These are phyloP conservation scores for Enteromius mattozi DNA, from an alignment of 2,797 vertebrate genomes.

Conservation along the genomic window DNA sequence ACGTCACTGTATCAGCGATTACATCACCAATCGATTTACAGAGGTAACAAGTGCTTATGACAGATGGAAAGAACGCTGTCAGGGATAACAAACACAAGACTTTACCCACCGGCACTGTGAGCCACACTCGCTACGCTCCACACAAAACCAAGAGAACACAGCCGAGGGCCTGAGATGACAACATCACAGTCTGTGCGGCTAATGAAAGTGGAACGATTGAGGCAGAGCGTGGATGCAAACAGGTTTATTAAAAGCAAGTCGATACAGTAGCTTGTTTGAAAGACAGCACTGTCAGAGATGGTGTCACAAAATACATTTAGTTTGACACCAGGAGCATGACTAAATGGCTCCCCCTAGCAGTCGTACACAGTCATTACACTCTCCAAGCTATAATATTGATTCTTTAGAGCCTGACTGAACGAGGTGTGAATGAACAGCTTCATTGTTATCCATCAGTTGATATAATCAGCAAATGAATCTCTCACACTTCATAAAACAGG, in stretches of 20 bases:
- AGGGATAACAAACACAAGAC: slow-evolving; percentile 40
- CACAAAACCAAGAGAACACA: slow-evolving; percentile 47
- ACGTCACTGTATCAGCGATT: slow-evolving; percentile 58
- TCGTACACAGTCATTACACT: slow-evolving; percentile 72
- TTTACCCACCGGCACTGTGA: slow-evolving; percentile 54
- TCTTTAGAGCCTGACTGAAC: neutral
- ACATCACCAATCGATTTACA: slow-evolving; percentile 59
- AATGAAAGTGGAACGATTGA: slow-evolving; percentile 23
- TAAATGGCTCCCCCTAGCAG: slow-evolving; percentile 84
- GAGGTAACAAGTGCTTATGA: slow-evolving; percentile 63
- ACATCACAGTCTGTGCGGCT: slow-evolving; percentile 27
- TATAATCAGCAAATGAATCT: slow-evolving; percentile 19
- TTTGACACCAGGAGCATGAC: slow-evolving; percentile 51
- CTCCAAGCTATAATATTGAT: neutral
- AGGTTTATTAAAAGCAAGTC: neutral
- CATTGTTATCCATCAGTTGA: neutral
- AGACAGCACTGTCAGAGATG: neutral
- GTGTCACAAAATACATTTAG: neutral
- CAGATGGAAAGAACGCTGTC: slow-evolving; percentile 36
- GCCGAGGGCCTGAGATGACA: slow-evolving; percentile 46
- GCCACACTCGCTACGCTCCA: slow-evolving; percentile 42
- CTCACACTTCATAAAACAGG: slow-evolving; percentile 24
- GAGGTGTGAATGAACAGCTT: slow-evolving; percentile 16
- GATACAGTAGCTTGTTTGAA: slow-evolving; percentile 20
- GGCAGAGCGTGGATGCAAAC: neutral